phyloP scores from a whole-genome alignment of 2,888 invertebrate genomes.

The Drosophila rubida region DNA sequence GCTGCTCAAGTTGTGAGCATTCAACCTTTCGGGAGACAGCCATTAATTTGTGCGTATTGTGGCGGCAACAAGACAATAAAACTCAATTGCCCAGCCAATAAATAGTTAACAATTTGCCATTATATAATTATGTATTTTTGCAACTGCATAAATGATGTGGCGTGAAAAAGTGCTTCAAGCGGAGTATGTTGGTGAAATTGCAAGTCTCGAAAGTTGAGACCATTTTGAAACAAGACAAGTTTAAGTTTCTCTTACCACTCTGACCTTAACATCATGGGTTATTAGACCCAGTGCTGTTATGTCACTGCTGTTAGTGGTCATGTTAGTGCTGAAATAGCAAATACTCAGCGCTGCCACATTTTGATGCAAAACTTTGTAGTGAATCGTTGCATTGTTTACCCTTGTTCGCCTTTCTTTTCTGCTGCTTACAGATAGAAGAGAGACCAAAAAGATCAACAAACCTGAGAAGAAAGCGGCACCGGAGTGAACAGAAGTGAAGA shows the following conservation, averaged over 20 bases:
- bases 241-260: not conserved
- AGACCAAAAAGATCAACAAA: constrained; percentile 55
- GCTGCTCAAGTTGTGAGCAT: constrained; percentile 34
- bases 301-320: constrained; percentile 21
- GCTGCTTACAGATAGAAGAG: constrained; percentile 65
- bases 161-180: no score
- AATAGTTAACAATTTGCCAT: not conserved
- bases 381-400: constrained; percentile 71
- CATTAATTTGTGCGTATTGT: constrained; percentile 21
- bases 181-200: not conserved
- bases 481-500: constrained; percentile 23
- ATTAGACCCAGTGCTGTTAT: constrained; percentile 27
- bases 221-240: not conserved
- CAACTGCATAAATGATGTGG: not conserved
- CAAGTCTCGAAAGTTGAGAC: not conserved
- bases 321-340: constrained; percentile 22
- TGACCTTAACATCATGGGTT: not conserved
- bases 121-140: not conserved
- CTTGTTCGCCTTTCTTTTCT: constrained; percentile 78
- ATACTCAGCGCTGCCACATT: constrained; percentile 19
- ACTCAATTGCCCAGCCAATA: not conserved
- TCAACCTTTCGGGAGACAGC: constrained; percentile 20
- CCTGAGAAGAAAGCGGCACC: constrained; percentile 65
- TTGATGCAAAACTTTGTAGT: constrained; percentile 43
- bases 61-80: constrained; percentile 6